These are phyloP conservation scores for Anisognathus igniventris DNA, from an alignment of 2,797 vertebrate genomes.

Conservation along the genomic window DNA sequence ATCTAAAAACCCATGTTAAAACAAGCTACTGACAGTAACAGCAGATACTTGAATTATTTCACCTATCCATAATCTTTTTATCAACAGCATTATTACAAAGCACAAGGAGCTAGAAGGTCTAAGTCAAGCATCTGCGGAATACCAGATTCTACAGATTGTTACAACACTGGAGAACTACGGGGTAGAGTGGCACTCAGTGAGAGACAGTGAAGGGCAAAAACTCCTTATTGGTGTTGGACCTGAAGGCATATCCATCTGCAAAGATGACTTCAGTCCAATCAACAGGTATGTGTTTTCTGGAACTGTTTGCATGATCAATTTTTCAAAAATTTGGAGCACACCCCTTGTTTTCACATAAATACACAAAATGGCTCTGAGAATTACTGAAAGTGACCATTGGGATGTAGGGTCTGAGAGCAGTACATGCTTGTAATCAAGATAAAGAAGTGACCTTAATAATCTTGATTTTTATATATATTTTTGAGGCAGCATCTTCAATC, in stretches of 20 bases:
- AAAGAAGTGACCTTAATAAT: not conserved
- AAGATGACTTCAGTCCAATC: slow-evolving; percentile 89
- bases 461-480: not conserved
- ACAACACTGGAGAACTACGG: slow-evolving; percentile 93
- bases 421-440: not conserved
- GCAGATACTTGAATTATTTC: not conserved
- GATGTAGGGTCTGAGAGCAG: not conserved
- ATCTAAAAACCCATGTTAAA: not conserved
- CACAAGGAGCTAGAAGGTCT: slow-evolving; percentile 90
- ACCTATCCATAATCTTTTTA: not conserved
- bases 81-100: slow-evolving; percentile 84
- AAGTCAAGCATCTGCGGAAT: slow-evolving; percentile 88
- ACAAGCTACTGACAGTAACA: not conserved
- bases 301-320: not conserved
- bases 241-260: slow-evolving; percentile 92
- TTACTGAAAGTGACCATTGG: not conserved
- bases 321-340: not conserved
- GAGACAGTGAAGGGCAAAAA: slow-evolving; percentile 87
- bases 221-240: slow-evolving; percentile 92
- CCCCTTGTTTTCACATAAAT: not conserved
- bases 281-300: slow-evolving; percentile 81
- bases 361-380: not conserved
- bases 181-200: slow-evolving; percentile 93
- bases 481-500: not conserved
- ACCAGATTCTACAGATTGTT: slow-evolving; percentile 91